Percentiles rank a stretch among this genome's conserved stretches.
Conservation (phyloP, 2,113 vertebrate species). For the Labeo catla region DNA sequence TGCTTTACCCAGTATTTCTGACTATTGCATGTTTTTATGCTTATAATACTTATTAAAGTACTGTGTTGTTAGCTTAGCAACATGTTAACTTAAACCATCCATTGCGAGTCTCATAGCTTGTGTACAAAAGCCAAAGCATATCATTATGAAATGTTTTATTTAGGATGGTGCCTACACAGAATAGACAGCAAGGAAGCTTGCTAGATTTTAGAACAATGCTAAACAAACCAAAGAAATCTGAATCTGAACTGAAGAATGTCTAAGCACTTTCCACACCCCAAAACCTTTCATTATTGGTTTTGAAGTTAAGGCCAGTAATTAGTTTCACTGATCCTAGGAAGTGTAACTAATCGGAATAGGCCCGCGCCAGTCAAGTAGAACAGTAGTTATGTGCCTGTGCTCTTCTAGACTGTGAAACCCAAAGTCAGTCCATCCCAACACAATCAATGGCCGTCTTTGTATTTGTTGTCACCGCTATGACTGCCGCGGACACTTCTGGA, state of each 20-base stretch:
- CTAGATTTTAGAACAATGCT: background rate
- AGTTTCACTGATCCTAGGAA: constrained; percentile 55
- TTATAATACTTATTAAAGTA: background rate
- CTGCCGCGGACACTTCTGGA: constrained; percentile 66
- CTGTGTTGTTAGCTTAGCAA: background rate
- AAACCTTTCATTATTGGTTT: constrained; percentile 61
- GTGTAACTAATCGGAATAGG: constrained; percentile 64
- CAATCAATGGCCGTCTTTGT: constrained; percentile 50
- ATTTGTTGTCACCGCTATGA: constrained; percentile 60
- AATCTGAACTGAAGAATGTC: background rate
- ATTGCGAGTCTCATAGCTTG: background rate
- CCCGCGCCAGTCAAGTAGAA: constrained; percentile 59
- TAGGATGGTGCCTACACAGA: background rate
- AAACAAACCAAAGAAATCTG: background rate
- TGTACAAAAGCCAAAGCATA: background rate
- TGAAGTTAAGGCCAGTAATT: constrained; percentile 66
- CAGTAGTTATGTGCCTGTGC: constrained; percentile 17
- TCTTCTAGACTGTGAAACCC: constrained; percentile 15
- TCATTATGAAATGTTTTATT: background rate
- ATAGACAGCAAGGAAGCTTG: background rate
- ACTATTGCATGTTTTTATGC: background rate
- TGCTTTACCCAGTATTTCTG: background rate
- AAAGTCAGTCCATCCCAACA: constrained; percentile 39
- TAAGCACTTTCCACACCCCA: constrained; percentile 21
- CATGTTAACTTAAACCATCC: background rate